Percentiles rank a stretch among this genome's conserved stretches.
phyloP scores from a whole-genome alignment of 2,113 vertebrate genomes.

The Martes martes region DNA sequence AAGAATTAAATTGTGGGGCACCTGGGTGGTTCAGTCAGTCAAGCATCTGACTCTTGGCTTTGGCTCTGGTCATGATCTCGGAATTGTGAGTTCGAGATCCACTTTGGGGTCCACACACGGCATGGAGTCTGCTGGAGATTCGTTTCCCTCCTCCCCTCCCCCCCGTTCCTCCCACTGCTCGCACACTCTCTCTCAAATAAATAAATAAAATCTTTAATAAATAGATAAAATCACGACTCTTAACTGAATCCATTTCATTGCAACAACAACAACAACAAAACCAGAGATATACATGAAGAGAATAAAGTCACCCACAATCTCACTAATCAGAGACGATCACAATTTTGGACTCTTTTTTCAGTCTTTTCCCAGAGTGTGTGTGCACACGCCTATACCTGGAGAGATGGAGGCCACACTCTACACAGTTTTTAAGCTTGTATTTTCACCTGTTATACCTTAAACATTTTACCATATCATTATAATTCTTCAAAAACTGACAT shows the following conservation, averaged over 20 bases:
- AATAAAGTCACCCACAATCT: neutral
- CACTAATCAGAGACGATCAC: neutral
- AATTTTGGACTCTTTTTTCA: neutral
- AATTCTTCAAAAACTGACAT: constrained; percentile 40
- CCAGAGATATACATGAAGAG: neutral
- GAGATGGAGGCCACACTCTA: neutral
- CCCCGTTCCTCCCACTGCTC: neutral
- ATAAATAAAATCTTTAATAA: neutral
- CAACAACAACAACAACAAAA: neutral
- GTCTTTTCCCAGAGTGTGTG: neutral
- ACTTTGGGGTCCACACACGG: neutral
- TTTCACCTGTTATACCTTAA: constrained; percentile 22
- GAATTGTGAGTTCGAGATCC: too few relatives aligned
- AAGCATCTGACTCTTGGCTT: too few relatives aligned
- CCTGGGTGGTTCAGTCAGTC: too few relatives aligned
- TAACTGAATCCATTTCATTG: neutral
- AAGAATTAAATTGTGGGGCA: neutral
- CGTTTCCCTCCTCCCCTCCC: too few relatives aligned
- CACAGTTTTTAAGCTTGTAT: neutral
- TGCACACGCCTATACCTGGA: too few relatives aligned
- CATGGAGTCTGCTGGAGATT: too few relatives aligned
- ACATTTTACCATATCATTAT: neutral
- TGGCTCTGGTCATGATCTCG: too few relatives aligned
- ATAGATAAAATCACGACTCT: neutral
- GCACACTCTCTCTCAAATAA: neutral